Conservation (phyloP, 2,888 invertebrate species). For the Pycnomerus fuliginosus region DNA sequence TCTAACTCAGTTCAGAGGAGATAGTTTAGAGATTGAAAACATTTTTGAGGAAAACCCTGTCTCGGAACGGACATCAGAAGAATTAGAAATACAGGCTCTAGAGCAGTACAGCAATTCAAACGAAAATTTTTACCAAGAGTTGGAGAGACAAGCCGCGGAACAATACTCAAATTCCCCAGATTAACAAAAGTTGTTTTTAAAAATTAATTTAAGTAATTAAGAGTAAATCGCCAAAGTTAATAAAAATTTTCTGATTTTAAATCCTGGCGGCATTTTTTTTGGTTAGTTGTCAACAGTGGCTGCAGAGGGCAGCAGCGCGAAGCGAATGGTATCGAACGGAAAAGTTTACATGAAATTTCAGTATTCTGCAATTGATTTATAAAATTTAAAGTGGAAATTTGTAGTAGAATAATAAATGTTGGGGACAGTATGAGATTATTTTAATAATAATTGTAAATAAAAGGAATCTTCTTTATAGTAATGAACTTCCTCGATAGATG, state of each 20-base stretch:
- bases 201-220: background rate
- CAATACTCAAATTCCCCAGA: constrained; percentile 55
- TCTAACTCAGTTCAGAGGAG: too few species aligned
- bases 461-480: background rate
- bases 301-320: too few species aligned
- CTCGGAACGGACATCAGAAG: constrained; percentile 49
- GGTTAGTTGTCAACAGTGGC: background rate
- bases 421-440: too few species aligned
- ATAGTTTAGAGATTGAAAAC: constrained; percentile 4
- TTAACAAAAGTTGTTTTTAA: constrained; percentile 4
- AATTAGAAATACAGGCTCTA: constrained; percentile 61
- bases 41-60: constrained; percentile 36
- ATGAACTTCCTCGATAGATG: background rate
- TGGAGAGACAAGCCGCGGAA: constrained; percentile 67
- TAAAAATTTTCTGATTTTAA: too few species aligned
- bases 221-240: background rate
- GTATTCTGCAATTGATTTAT: too few species aligned
- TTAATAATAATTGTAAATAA: too few species aligned
- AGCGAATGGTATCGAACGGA: too few species aligned
- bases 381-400: too few species aligned
- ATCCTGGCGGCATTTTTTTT: background rate
- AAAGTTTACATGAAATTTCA: background rate
- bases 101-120: constrained; percentile 59
- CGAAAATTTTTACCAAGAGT: constrained; percentile 61
- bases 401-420: too few species aligned